Conservation (phyloP, 2,113 vertebrate genomes). For the Telmatochromis sp. region DNA sequence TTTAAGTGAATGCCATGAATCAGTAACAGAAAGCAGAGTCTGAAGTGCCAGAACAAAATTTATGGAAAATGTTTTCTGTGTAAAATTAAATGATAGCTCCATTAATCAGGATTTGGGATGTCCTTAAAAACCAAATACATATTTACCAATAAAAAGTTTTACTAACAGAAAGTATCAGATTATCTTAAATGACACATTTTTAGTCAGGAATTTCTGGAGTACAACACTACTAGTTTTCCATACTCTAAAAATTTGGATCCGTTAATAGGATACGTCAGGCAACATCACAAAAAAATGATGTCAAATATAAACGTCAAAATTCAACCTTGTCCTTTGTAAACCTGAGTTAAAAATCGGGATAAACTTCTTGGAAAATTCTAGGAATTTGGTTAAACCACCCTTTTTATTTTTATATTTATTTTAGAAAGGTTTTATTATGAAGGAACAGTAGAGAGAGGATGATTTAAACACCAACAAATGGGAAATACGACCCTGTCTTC, state of each 20-base stretch:
- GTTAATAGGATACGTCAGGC: not conserved
- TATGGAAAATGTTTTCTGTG: not conserved
- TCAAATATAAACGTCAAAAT: not conserved
- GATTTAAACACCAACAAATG: not conserved
- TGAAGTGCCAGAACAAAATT: not conserved
- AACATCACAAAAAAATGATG: rapidly evolving
- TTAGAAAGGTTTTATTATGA: not conserved
- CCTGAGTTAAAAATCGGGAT: not conserved
- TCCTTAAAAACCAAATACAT: not conserved
- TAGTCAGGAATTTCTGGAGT: not conserved
- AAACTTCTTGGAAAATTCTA: rapidly evolving
- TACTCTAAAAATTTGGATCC: not conserved
- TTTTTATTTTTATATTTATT: not conserved
- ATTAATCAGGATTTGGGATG: not conserved
- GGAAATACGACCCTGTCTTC: not conserved
- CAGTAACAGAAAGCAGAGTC: not conserved
- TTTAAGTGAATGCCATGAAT: not conserved
- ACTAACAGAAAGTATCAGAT: not conserved
- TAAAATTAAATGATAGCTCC: not conserved
- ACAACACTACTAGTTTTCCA: rapidly evolving
- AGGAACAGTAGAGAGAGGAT: not conserved
- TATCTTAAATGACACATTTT: not conserved
- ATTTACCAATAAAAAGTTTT: not conserved
- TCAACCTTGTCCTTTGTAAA: not conserved
- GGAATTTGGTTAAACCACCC: not conserved